These are phyloP conservation scores for Toxotes chatareus DNA, from an alignment of 2,113 vertebrate genomes.

Conservation along the genomic window DNA sequence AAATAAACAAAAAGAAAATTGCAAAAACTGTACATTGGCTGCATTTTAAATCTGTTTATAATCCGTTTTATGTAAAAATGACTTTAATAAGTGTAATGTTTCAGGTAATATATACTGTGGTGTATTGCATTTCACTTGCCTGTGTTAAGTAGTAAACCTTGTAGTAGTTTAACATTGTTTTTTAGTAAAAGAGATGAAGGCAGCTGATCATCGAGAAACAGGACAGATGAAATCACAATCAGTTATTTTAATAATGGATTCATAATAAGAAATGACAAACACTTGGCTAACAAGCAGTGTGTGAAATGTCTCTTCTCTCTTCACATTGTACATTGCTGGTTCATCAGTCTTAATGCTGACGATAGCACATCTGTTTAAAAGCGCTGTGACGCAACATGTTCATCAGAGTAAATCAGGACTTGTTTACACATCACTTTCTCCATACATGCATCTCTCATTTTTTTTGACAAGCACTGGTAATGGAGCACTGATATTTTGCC, in stretches of 20 bases:
- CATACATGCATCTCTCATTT: background rate
- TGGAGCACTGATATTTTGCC: background rate
- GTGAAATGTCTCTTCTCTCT: background rate
- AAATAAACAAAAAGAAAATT: background rate
- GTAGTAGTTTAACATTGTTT: background rate
- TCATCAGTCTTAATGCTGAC: conserved; percentile 24
- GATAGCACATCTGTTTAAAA: background rate
- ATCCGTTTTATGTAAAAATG: background rate
- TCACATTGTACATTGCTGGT: background rate
- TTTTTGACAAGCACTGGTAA: background rate
- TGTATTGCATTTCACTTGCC: background rate
- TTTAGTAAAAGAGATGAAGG: background rate
- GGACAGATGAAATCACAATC: background rate
- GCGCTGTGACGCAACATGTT: conserved; percentile 8
- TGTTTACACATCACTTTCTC: conserved; percentile 3
- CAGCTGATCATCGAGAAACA: no score
- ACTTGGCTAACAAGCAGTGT: background rate
- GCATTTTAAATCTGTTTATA: background rate
- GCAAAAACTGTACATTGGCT: background rate
- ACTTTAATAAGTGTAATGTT: background rate
- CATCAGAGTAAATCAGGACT: background rate
- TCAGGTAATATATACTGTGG: background rate
- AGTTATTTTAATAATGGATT: background rate
- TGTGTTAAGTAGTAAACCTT: background rate
- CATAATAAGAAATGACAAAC: background rate